These are phyloP conservation scores for Barypeithes pellucidus DNA, from an alignment of 2,888 invertebrate species.

Conservation along the genomic window DNA sequence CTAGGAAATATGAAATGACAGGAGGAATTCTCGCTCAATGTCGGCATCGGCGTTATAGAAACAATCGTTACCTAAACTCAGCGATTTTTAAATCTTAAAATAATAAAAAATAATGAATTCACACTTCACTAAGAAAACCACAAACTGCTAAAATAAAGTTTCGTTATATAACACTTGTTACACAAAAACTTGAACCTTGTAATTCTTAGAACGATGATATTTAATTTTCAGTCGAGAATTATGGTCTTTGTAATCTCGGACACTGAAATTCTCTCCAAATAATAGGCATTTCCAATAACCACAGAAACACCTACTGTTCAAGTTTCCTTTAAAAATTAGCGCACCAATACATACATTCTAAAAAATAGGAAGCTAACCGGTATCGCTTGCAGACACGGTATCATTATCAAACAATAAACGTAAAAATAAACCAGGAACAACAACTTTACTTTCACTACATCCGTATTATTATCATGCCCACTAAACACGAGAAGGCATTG, in stretches of 20 bases:
- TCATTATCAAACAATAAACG: background rate
- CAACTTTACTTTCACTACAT: slow-evolving; percentile 24
- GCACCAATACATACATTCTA: background rate
- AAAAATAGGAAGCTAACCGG: background rate
- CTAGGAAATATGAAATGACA: no score
- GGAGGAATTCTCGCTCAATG: background rate
- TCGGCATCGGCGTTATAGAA: no score
- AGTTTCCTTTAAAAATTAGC: background rate
- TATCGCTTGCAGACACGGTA: background rate
- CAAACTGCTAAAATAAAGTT: slow-evolving; percentile 5
- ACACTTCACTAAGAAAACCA: slow-evolving; percentile 20
- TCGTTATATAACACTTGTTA: slow-evolving; percentile 15
- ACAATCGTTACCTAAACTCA: slow-evolving; percentile 2
- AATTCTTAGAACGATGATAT: background rate
- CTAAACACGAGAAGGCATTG: slow-evolving; percentile 10
- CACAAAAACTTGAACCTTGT: slow-evolving; percentile 6
- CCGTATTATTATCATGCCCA: slow-evolving; percentile 20
- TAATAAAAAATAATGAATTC: slow-evolving; percentile 12
- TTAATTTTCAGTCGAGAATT: background rate
- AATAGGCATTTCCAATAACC: background rate
- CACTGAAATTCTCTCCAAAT: no score
- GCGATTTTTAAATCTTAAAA: slow-evolving; percentile 12
- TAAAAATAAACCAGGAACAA: slow-evolving; percentile 20
- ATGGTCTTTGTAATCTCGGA: no score
- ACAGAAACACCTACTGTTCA: background rate